Base-by-base conservation (phyloP, 2,888 invertebrate genomes). In the Lypha dubia region DNA sequence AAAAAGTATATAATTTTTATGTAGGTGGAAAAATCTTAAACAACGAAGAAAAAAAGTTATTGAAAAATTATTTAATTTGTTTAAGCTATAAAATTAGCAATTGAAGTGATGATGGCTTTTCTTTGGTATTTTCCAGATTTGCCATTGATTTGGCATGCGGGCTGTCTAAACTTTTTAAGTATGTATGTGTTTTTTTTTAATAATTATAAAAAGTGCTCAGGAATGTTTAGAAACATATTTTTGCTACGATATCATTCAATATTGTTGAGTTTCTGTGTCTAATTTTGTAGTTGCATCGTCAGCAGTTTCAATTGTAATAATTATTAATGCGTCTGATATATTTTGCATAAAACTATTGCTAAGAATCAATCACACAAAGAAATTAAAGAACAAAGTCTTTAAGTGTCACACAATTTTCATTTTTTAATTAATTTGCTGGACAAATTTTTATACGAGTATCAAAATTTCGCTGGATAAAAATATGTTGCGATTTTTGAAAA, bases 11-110 rank as follows among this genome's bases (percentile, higher is more conserved):
- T 11, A 51, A 28, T 22, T 53, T 35, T 49, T 53, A 5, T 62
- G 79, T 62, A 22, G 79, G 70, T 63, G 79, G 56, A 51, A 56
- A n/a, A 44, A 35, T 63, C n/a, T n/a, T 46, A 35, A 65, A 49
- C 2, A 24, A n/a, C 22, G 22, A 77, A 44, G 5, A 11, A 56
- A 65, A 56, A 22, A 65, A 46, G 2, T 3, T 8, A 20, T 49
- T 20, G 9, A 13, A 53, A 7, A 53, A 20, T 22, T 28, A 53
- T 51, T 53, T 15, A 62, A 56, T 79, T 65, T 79, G 38, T 73
- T 73, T 79, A 38, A 79, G 38, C 49, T 67, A 46, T 24, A 79
- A 71, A 71, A 22, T 71, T 44, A 17, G 46, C 56, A 68, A 58
- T 32, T 28, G 5, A 79, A 49, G 53, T 79, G 46, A 6, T 71